phyloP scores from a whole-genome alignment of 1,140 invertebrate genomes.

The Plectrocnemia conspersa region DNA sequence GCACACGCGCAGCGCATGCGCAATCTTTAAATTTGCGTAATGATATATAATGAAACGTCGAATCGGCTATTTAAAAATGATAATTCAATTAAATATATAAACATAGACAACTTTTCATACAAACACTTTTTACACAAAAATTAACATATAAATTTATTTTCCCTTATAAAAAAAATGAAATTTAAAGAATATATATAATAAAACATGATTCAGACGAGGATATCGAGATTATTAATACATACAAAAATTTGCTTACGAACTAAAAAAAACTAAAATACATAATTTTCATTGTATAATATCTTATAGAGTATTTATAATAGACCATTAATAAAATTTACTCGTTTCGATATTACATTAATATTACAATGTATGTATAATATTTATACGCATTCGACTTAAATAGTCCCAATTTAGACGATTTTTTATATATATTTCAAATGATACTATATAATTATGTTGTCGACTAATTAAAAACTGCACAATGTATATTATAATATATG shows the following conservation, averaged over 20 bases:
- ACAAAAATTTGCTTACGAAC: constrained; percentile 35
- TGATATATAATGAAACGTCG: no score
- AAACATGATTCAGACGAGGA: constrained; percentile 18
- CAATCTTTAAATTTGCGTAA: no score
- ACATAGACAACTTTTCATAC: constrained; percentile 33
- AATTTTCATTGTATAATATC: constrained; percentile 34
- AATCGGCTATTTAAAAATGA: constrained; percentile 27
- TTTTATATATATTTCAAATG: no score
- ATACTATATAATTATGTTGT: no score
- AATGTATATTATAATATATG: constrained; percentile 3
- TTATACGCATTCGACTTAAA: constrained; percentile 21
- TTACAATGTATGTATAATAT: background rate
- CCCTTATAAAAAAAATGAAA: constrained; percentile 23
- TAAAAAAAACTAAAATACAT: constrained; percentile 33
- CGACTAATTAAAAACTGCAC: background rate
- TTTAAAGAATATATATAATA: constrained; percentile 32
- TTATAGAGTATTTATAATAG: constrained; percentile 36
- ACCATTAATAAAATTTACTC: constrained; percentile 36
- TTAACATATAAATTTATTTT: constrained; percentile 34
- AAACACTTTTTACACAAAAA: constrained; percentile 35
- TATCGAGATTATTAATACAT: constrained; percentile 32
- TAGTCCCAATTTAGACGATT: no score
- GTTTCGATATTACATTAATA: constrained; percentile 27
- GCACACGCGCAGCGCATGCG: no score
- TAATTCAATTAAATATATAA: constrained; percentile 32